phyloP scores from a whole-genome alignment of 2,797 vertebrate genomes.

The Lagorchestes hirsutus region DNA sequence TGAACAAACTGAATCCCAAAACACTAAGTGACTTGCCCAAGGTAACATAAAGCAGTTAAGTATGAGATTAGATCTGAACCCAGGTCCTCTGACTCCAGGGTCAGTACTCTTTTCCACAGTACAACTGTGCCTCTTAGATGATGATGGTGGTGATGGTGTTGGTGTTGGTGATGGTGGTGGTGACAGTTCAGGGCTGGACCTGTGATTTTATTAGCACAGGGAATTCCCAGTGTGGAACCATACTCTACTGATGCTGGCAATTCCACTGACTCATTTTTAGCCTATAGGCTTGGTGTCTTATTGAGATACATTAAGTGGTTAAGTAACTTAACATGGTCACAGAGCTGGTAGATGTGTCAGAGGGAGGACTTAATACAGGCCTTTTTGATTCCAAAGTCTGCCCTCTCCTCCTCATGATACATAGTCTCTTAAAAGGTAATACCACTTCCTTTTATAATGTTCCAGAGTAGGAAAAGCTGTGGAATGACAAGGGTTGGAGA shows the following conservation, averaged over 20 bases:
- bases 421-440: background rate
- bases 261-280: background rate
- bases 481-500: background rate
- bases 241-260: background rate
- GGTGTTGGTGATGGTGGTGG: too few relatives aligned
- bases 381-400: background rate
- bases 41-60: background rate
- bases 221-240: background rate
- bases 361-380: background rate
- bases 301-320: background rate
- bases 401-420: background rate
- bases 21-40: background rate
- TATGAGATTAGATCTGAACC: background rate
- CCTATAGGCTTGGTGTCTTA: background rate
- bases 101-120: rapidly evolving
- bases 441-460: background rate
- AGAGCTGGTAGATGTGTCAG: background rate
- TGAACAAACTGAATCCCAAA: conserved; percentile 2
- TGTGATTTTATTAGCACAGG: background rate
- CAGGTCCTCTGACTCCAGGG: background rate
- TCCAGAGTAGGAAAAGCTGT: background rate
- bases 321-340: background rate
- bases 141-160: too few relatives aligned
- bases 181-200: background rate
- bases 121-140: background rate